Percentiles rank a stretch among this genome's conserved stretches.
These are phyloP conservation scores for Muntiacus muntjak DNA, from an alignment of 2,113 vertebrate species.

Conservation along the genomic window DNA sequence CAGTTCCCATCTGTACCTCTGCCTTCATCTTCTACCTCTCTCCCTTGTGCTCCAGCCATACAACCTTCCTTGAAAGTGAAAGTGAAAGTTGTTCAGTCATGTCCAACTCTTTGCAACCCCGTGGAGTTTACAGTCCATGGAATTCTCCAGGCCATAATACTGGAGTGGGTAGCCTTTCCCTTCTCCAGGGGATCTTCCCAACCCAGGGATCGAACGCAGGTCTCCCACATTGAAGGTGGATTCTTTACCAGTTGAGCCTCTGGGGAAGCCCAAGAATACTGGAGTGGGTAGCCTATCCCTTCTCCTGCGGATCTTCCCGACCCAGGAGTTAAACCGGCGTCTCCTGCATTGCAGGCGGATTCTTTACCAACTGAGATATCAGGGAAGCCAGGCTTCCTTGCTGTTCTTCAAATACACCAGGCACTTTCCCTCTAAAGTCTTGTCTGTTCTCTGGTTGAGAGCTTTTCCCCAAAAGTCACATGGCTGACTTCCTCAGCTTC, in stretches of 20 bases:
- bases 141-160: not conserved
- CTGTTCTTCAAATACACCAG: not conserved
- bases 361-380: not conserved
- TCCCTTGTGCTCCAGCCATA: not conserved
- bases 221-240: not conserved
- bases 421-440: not conserved
- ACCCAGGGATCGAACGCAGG: not conserved
- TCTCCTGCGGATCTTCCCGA: not conserved
- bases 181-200: not conserved
- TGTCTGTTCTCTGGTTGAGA: not conserved
- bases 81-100: not conserved
- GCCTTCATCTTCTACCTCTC: not conserved
- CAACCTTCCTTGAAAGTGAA: not conserved
- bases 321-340: accelerated
- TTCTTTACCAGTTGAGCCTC: not conserved
- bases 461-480: not conserved
- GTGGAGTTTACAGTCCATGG: not conserved
- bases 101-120: not conserved
- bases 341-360: not conserved
- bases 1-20: not conserved
- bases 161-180: not conserved
- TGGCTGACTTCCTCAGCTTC: not conserved
- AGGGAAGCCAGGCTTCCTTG: not conserved
- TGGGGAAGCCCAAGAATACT: not conserved
- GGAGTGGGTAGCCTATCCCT: not conserved